Percentiles rank a stretch among this genome's conserved stretches.
phyloP scores from a whole-genome alignment of 2,113 vertebrate genomes.

The Syngnathus typhle region DNA sequence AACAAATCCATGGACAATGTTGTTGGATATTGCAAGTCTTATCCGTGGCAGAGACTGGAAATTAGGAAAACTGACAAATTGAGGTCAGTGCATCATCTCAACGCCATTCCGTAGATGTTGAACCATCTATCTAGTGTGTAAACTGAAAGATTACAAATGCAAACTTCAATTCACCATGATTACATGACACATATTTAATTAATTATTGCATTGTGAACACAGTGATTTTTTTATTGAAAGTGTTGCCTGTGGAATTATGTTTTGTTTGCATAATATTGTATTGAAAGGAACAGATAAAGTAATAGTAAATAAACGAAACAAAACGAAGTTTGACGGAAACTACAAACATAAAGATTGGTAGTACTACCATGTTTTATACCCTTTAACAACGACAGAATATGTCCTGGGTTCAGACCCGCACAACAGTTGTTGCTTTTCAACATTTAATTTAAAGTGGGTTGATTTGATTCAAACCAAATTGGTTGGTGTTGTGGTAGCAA shows the following conservation, averaged over 20 bases:
- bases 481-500: no score
- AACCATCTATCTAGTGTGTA: neutral
- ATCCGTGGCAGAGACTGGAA: neutral
- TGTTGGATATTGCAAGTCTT: neutral
- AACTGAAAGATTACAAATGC: neutral
- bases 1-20: neutral
- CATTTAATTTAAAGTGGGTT: neutral
- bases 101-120: no score
- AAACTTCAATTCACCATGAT: neutral
- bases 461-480: no score
- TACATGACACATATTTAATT: neutral
- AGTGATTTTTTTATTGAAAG: neutral
- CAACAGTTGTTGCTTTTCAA: neutral
- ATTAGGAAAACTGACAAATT: neutral
- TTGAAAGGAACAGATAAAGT: neutral
- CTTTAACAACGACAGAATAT: neutral
- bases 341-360: neutral
- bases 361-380: neutral
- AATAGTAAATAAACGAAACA: no score
- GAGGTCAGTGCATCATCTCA: neutral
- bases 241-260: neutral
- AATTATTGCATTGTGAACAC: neutral
- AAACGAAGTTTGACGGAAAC: neutral
- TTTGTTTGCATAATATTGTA: neutral
- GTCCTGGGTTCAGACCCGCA: neutral